Base-by-base conservation (phyloP, 2,797 vertebrate genomes). In the Trichosurus vulpecula region DNA sequence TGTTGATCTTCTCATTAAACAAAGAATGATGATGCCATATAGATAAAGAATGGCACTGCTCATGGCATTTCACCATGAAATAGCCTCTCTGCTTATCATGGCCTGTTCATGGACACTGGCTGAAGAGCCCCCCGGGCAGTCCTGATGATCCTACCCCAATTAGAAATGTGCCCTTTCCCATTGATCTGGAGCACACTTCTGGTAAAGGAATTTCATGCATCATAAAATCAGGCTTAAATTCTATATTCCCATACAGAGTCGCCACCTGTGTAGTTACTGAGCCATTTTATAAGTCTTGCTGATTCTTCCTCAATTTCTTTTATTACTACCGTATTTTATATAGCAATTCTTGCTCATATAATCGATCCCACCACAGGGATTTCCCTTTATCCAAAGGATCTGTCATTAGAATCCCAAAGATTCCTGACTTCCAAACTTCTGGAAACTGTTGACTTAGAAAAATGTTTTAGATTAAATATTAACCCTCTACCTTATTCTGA, bases 211-310 rank as follows among this genome's bases (percentile, higher is more conserved):
- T 95, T 96, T 96, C 90, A 94, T 93, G 87, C 53, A 52, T 93
- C 94, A 97, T 97, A 96, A 98, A 92, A 95, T n/a, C 92, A 96
- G 93, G 93, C 90, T 97, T 95, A 94, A 95, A 97, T 94, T 97
- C 94, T 96, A 93, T 95, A 97, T 94, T 97, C 93, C 96, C 92
- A 94, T 51, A 81, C 14, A 96, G 51, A 95, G 91, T 51, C 95
- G 41, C 95, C 95, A 96, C 94, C 96, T 97, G 95, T 96, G 94
- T 25, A 95, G 93, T 96, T 96, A 96, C 2, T 93, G 57, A 97
- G 10, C 54, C 92, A 93, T 95, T 97, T 97, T 94, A 96, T 52
- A 96, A 97, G 91, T 89, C 94, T 90, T 96, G 93, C 81, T 93
- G 93, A 95, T 58, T 92, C 92, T 55, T 95, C 74, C 74, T 87